Conservation (phyloP, 2,888 invertebrate genomes). For the Eurytoma californica region DNA sequence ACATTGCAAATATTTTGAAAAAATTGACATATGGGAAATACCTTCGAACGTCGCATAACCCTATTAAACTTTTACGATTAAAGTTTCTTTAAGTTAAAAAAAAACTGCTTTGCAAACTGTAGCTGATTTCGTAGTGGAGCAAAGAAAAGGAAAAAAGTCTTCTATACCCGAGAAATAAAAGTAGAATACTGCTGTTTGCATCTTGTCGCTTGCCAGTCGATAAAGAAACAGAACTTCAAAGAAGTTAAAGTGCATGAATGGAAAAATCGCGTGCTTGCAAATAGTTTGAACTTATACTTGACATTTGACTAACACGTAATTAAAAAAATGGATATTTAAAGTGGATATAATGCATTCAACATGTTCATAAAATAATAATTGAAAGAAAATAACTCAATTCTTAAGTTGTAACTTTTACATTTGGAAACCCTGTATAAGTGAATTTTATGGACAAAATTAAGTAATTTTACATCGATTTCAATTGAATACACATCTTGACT, state of each 20-base stretch:
- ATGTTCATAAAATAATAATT: no score
- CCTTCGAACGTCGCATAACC: background rate
- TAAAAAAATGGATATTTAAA: no score
- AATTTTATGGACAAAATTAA: background rate
- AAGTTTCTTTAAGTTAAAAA: background rate
- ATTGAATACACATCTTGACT: background rate
- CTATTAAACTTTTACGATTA: constrained; percentile 3
- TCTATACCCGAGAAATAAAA: background rate
- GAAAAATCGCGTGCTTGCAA: background rate
- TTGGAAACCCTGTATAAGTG: no score
- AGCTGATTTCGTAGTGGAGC: background rate
- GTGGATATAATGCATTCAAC: no score
- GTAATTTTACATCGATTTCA: background rate
- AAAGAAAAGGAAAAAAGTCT: background rate
- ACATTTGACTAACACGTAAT: background rate
- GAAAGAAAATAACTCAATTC: no score
- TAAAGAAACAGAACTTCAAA: background rate
- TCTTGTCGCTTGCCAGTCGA: background rate
- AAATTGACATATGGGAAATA: background rate
- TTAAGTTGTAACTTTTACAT: no score
- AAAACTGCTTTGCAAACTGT: background rate
- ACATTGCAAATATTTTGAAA: background rate
- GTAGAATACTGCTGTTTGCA: background rate
- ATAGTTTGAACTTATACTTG: background rate
- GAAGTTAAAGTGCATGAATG: background rate